phyloP scores from a whole-genome alignment of 2,797 vertebrate genomes.

The Ctenopoma kingsleyae region DNA sequence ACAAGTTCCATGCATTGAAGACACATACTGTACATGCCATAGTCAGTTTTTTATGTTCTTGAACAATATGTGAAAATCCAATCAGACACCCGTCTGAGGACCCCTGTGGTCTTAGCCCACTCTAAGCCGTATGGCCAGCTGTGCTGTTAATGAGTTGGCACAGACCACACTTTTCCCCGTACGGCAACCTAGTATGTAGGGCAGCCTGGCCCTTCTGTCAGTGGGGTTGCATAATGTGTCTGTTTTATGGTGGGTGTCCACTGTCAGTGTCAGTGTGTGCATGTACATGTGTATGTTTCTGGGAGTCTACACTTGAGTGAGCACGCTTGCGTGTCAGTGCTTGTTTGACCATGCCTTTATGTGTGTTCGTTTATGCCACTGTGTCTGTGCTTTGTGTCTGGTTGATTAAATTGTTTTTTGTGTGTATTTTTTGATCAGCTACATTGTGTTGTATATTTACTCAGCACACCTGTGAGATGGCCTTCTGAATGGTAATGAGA shows the following conservation, averaged over 20 bases:
- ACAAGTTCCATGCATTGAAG: conserved; percentile 2
- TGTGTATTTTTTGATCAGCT: conserved; percentile 41
- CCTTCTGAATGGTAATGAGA: conserved; percentile 70
- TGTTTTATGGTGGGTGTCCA: conserved; percentile 54
- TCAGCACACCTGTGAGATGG: conserved; percentile 69
- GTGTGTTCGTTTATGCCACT: conserved; percentile 12
- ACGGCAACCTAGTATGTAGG: conserved; percentile 20
- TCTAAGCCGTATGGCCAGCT: conserved; percentile 70
- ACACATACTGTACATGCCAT: conserved; percentile 7
- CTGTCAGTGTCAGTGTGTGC: conserved; percentile 23
- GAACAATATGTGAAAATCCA: conserved; percentile 54
- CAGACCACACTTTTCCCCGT: conserved; percentile 52
- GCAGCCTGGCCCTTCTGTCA: conserved; percentile 74
- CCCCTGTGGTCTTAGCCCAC: conserved; percentile 51
- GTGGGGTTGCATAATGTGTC: conserved; percentile 57
- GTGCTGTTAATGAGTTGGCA: conserved; percentile 83
- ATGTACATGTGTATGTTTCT: conserved; percentile 24
- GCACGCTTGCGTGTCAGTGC: conserved; percentile 32
- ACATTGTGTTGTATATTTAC: conserved; percentile 67
- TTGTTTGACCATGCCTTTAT: conserved; percentile 53
- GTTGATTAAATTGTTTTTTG: conserved; percentile 39
- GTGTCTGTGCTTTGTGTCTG: conserved; percentile 3
- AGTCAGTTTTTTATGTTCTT: conserved; percentile 43
- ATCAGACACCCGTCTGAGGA: conserved; percentile 49
- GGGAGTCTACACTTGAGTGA: conserved; percentile 41